Percentiles rank a stretch among this genome's conserved stretches.
phyloP scores from a whole-genome alignment of 2,113 vertebrate genomes.

The Camarhynchus parvulus region DNA sequence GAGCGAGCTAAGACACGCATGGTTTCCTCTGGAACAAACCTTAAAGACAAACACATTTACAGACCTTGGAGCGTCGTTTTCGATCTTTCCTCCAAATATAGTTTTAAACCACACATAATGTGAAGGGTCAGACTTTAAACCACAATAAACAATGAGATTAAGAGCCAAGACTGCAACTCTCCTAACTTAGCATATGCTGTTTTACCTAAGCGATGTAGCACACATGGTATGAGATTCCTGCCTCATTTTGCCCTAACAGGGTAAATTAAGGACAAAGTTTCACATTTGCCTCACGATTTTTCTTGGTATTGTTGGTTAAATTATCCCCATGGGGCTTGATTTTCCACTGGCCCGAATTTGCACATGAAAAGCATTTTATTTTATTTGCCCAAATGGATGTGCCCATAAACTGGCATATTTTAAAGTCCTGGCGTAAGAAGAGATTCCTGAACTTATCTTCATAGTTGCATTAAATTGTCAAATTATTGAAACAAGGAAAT shows the following conservation, averaged over 20 bases:
- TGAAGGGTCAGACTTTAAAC: slow-evolving; percentile 46
- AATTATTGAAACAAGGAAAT: background rate
- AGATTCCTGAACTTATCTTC: background rate
- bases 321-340: slow-evolving; percentile 15
- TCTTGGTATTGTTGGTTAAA: slow-evolving; percentile 34
- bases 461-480: background rate
- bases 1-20: slow-evolving; percentile 46
- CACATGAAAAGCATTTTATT: background rate
- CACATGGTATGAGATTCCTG: background rate
- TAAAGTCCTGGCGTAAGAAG: background rate
- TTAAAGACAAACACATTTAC: slow-evolving; percentile 72
- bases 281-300: slow-evolving; percentile 10
- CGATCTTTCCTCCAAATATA: background rate
- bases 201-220: background rate
- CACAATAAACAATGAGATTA: slow-evolving; percentile 28
- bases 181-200: background rate
- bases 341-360: slow-evolving; percentile 35
- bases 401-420: background rate
- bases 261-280: slow-evolving; percentile 60
- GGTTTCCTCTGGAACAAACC: slow-evolving; percentile 54
- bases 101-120: slow-evolving; percentile 35
- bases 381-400: background rate
- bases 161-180: background rate
- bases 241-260: background rate
- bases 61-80: slow-evolving; percentile 13